Evolutionary conservation across 2,888 invertebrate species (phyloP).

Genomic region (Diplolepis rosae): DNA sequence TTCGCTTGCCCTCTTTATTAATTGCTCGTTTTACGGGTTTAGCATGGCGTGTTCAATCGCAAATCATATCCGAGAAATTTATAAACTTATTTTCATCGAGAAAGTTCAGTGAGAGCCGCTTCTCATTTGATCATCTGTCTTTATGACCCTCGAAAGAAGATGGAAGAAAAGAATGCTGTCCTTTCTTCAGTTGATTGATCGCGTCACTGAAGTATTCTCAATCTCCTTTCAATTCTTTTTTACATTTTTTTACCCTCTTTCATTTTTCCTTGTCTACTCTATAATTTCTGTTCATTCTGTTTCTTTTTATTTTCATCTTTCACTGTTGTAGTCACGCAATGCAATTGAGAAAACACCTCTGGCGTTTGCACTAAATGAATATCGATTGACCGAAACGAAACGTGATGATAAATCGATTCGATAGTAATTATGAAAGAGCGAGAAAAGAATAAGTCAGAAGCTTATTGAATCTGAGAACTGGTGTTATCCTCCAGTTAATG

Average conservation of each 20-base stretch:
- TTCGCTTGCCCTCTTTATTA: slow-evolving; percentile 29
- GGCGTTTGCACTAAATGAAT: slow-evolving; percentile 15
- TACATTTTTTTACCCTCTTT: neutral
- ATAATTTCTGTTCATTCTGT: neutral
- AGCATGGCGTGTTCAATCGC: slow-evolving; percentile 5
- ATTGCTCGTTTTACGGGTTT: slow-evolving; percentile 27
- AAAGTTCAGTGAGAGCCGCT: neutral
- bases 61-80: slow-evolving; percentile 35
- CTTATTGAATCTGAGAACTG: too few relatives aligned
- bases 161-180: slow-evolving; percentile 12
- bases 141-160: neutral
- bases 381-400: slow-evolving; percentile 9
- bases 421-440: neutral
- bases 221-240: neutral
- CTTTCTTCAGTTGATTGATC: slow-evolving; percentile 27
- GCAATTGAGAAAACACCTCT: slow-evolving; percentile 20
- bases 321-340: slow-evolving; percentile 7
- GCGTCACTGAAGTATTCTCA: neutral
- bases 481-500: too few relatives aligned
- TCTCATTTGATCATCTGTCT: slow-evolving; percentile 33
- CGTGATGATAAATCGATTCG: neutral
- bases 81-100: slow-evolving; percentile 38
- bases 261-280: neutral
- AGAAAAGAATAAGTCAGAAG: too few relatives aligned
- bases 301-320: slow-evolving; percentile 13